These are phyloP conservation scores for Teinopalpus imperialis DNA, from an alignment of 2,888 invertebrate species.

Conservation along the genomic window DNA sequence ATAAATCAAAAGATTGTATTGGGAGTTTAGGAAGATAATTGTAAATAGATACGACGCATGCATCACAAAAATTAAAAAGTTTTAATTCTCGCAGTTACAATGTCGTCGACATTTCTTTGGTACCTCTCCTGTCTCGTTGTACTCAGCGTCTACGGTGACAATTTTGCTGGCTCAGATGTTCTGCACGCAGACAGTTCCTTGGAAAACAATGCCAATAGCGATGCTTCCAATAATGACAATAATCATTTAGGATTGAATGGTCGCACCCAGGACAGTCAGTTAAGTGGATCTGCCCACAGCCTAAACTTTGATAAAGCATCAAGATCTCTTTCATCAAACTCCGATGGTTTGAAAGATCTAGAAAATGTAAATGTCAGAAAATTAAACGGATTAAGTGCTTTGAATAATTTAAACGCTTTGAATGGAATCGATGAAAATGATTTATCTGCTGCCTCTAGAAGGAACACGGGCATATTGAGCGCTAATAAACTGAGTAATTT, in stretches of 20 bases:
- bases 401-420: neutral
- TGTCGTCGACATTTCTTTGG: constrained; percentile 15
- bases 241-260: neutral
- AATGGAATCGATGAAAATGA: constrained; percentile 1
- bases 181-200: constrained; percentile 6
- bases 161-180: neutral
- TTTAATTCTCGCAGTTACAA: constrained; percentile 11
- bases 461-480: no score
- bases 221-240: neutral
- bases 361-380: constrained; percentile 1
- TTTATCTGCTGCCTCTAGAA: neutral
- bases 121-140: constrained; percentile 5
- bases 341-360: neutral
- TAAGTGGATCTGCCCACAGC: neutral
- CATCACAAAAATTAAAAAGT: neutral
- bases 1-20: no score
- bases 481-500: neutral
- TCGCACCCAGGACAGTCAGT: neutral
- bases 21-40: no score
- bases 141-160: neutral
- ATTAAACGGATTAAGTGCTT: neutral
- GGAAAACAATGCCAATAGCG: neutral
- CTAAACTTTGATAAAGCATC: neutral
- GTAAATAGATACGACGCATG: no score
- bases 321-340: no score